These are phyloP conservation scores for Poecilia wingei DNA, from an alignment of 2,797 vertebrate genomes.

Conservation along the genomic window DNA sequence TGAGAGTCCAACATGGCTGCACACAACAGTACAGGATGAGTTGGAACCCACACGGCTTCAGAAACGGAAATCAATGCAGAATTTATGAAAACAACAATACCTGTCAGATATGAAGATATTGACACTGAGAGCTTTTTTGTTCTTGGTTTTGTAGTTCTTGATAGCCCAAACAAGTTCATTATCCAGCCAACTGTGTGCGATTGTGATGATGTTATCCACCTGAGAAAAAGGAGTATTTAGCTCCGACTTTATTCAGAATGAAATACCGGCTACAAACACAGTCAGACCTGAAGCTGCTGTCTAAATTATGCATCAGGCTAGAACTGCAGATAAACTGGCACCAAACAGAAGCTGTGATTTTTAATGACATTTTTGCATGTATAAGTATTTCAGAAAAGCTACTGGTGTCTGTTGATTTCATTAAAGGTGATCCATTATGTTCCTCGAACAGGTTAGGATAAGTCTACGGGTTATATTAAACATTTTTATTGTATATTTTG, in stretches of 20 bases:
- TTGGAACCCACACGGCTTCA: background rate
- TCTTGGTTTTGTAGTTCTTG: conserved; percentile 66
- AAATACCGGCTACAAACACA: background rate
- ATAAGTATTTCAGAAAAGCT: too few species aligned
- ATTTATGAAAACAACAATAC: conserved; percentile 32
- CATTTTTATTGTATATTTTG: too few species aligned
- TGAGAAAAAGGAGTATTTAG: conserved; percentile 44
- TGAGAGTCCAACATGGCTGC: fast-evolving
- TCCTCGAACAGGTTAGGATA: too few species aligned
- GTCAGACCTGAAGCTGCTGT: background rate
- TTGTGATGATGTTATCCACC: conserved; percentile 83
- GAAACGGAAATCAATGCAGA: background rate
- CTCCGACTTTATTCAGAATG: background rate
- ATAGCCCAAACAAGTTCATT: fast-evolving
- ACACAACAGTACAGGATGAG: background rate
- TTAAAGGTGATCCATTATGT: too few species aligned
- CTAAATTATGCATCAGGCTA: background rate
- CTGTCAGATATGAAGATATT: conserved; percentile 27
- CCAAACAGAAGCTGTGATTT: background rate
- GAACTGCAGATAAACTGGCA: background rate
- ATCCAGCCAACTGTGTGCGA: fast-evolving
- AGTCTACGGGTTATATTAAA: too few species aligned
- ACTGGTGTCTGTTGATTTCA: too few species aligned
- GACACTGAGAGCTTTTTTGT: conserved; percentile 76
- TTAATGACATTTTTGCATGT: background rate